These are phyloP conservation scores for Microctonus brassicae DNA, from an alignment of 2,888 invertebrate genomes.

Conservation along the genomic window DNA sequence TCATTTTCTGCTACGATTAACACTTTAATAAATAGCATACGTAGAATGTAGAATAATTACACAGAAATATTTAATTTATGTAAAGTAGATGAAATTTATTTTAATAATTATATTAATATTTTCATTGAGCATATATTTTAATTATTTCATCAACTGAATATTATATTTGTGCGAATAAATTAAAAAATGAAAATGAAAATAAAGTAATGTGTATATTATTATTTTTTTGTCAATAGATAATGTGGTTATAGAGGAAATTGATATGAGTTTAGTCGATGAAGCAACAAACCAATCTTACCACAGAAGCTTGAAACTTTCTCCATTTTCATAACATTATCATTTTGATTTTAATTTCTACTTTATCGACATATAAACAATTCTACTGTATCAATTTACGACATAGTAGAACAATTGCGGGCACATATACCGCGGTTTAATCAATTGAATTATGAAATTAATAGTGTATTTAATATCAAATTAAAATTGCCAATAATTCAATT, in stretches of 20 bases:
- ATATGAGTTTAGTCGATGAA: not conserved
- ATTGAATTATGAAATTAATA: not conserved
- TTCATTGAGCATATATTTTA: not conserved
- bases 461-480: not conserved
- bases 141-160: not conserved
- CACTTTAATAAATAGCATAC: not conserved
- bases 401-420: not conserved
- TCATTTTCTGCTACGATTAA: not conserved
- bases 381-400: not conserved
- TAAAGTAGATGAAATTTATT: not conserved
- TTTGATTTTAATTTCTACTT: not conserved
- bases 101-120: not conserved
- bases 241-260: not conserved
- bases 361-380: not conserved
- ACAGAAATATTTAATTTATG: not conserved
- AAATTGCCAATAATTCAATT: not conserved
- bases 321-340: not conserved
- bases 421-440: not conserved
- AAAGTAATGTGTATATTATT: too few relatives aligned
- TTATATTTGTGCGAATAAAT: not conserved
- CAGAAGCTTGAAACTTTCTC: not conserved
- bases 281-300: not conserved
- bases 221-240: not conserved
- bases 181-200: too few relatives aligned
- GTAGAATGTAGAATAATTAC: not conserved